Conservation (phyloP, 2,113 vertebrate genomes). For the Nyctibius bracteatus region DNA sequence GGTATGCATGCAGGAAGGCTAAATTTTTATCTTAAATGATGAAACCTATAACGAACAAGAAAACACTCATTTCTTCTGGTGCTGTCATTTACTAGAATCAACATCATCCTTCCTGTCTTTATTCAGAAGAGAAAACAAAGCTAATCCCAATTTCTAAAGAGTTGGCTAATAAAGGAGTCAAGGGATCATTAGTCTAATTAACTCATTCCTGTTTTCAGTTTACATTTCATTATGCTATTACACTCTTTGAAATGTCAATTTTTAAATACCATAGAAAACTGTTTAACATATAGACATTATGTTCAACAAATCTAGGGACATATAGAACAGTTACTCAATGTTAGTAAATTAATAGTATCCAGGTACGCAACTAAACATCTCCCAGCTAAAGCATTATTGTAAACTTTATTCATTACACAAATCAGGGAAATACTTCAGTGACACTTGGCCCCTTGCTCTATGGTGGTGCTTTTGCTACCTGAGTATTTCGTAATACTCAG, state of each 20-base stretch:
- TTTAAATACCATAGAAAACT: constrained; percentile 67
- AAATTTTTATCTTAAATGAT: constrained; percentile 38
- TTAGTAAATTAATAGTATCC: not conserved
- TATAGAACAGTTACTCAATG: constrained; percentile 39
- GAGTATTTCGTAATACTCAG: not conserved
- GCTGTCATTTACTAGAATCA: constrained; percentile 71
- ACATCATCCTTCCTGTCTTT: constrained; percentile 67
- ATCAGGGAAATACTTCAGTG: not conserved
- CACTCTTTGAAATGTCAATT: constrained; percentile 66
- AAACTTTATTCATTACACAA: not conserved
- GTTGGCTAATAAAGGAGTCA: constrained; percentile 70
- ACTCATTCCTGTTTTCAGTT: constrained; percentile 70
- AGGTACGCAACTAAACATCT: not conserved
- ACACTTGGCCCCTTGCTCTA: not conserved
- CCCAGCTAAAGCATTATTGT: not conserved
- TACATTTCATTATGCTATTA: constrained; percentile 73
- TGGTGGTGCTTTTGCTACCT: not conserved
- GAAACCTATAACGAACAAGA: constrained; percentile 34
- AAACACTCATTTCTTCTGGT: constrained; percentile 62
- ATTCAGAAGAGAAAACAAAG: constrained; percentile 71
- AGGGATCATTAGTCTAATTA: constrained; percentile 74
- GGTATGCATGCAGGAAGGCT: not conserved
- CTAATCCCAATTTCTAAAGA: constrained; percentile 73
- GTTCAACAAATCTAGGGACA: constrained; percentile 16
- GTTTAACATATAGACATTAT: constrained; percentile 48